Base-by-base conservation (phyloP, 2,113 vertebrate genomes). In the Dasyurus viverrinus region DNA sequence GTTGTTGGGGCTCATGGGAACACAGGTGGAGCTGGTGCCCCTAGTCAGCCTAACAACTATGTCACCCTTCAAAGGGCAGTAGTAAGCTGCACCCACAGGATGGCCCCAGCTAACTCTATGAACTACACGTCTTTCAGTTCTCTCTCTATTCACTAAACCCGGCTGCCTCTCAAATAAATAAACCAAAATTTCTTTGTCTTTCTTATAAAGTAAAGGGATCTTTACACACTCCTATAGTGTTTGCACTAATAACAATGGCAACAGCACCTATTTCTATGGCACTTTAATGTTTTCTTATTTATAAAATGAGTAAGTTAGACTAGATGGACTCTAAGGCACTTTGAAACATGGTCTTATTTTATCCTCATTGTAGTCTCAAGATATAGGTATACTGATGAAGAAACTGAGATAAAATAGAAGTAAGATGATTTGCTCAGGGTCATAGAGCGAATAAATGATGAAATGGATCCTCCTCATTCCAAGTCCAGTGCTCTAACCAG, bases 61-160 rank as follows among this genome's bases (percentile, higher is more conserved):
- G 53, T 24, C 92, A 60, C 36, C 50, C 96, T 92, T 46, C 8
- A 92, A 97, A 97, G 98, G 98, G 98, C 98, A 96, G 95, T 98
- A 94, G 97, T 42, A 22, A 42, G 19, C n/a, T 23, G 36, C 19
- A n/a, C n/a, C 36, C 36, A 42, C 68, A 84, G 68, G 19, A 84
- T 42, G 36, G 36, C 68, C 68, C 60, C 68, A 84, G n/a, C 14
- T 84, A 76, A 76, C 36, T 36, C 36, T 0, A 22, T 84, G n/a
- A 42, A 84, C 68, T 84, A 0, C 30, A 16, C 11, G 60, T 36
- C 60, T 68, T 68, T 76, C 36, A 76, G 19, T 4, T 84, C 14
- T 84, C n/a, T 42, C 68, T 42, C 68, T 84, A 42, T 6, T n/a
- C 68, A 22, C 68, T 42, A 42, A 84, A 8, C 36, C 1, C 23